phyloP scores from a whole-genome alignment of 2,888 invertebrate genomes.

The Pyralis farinalis region DNA sequence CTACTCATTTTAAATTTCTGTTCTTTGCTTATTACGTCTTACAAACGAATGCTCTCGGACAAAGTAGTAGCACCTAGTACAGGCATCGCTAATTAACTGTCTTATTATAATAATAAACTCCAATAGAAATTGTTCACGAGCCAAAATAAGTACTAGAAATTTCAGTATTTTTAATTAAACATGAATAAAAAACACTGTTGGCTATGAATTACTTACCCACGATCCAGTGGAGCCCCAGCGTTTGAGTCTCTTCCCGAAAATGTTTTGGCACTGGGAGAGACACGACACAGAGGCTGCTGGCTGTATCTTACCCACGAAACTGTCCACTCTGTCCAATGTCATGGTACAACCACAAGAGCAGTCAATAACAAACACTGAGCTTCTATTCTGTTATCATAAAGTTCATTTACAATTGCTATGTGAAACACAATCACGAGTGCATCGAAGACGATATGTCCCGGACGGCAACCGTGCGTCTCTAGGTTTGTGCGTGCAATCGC shows the following conservation, averaged over 20 bases:
- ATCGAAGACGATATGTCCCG: neutral
- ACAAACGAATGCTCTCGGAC: no score
- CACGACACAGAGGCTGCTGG: constrained; percentile 76
- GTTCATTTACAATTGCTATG: neutral
- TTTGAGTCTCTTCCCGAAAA: constrained; percentile 84
- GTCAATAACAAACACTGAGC: constrained; percentile 22
- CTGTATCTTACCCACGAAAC: constrained; percentile 71
- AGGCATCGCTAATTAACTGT: no score
- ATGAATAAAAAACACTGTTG: neutral
- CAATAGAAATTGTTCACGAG: no score
- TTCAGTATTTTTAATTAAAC: neutral
- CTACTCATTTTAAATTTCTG: no score
- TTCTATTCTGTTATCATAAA: neutral
- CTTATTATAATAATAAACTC: no score
- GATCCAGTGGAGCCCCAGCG: constrained; percentile 89
- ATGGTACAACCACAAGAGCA: constrained; percentile 44
- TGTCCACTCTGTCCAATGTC: constrained; percentile 73
- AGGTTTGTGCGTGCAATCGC: constrained; percentile 42
- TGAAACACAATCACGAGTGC: constrained; percentile 4
- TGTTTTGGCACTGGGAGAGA: constrained; percentile 81
- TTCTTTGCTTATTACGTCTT: no score
- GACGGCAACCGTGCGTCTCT: neutral
- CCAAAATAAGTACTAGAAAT: no score
- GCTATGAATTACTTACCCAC: constrained; percentile 78
- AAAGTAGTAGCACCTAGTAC: no score